Evolutionary conservation across 1,140 invertebrate genomes (phyloP).

Genomic region (Drosophila quadrilineata): DNA sequence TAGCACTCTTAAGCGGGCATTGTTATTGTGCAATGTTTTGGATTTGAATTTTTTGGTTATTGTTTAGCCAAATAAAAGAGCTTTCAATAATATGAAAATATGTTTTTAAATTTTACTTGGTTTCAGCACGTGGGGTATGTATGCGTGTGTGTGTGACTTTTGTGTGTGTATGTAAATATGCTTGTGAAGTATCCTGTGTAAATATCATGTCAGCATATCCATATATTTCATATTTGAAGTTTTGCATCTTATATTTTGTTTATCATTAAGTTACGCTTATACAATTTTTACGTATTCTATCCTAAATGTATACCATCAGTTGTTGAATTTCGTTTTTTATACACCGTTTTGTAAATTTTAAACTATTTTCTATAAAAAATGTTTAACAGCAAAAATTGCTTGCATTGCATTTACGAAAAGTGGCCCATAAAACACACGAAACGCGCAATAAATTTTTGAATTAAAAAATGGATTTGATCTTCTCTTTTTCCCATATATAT

Average conservation of each 20-base stretch:
- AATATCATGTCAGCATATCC: slow-evolving; percentile 35
- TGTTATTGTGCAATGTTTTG: slow-evolving; percentile 52
- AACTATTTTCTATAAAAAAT: slow-evolving; percentile 62
- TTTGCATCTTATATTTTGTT: slow-evolving; percentile 63
- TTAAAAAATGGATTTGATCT: slow-evolving; percentile 57
- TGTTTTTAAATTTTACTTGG: slow-evolving; percentile 51
- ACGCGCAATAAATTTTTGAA: slow-evolving; percentile 44
- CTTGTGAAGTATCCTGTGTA: slow-evolving; percentile 36
- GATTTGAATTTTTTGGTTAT: slow-evolving; percentile 22
- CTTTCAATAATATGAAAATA: slow-evolving; percentile 64
- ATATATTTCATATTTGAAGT: slow-evolving; percentile 21
- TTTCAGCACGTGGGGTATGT: slow-evolving; percentile 33
- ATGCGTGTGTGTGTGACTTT: slow-evolving; percentile 14
- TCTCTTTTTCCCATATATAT: too few species aligned
- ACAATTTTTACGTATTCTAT: slow-evolving; percentile 77
- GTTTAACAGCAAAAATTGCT: slow-evolving; percentile 63
- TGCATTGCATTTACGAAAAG: slow-evolving; percentile 49
- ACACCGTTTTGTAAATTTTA: slow-evolving; percentile 62
- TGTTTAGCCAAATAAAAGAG: slow-evolving; percentile 35
- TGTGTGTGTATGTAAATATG: slow-evolving; percentile 27
- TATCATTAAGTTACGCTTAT: slow-evolving; percentile 76
- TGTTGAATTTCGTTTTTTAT: slow-evolving; percentile 34
- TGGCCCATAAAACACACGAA: slow-evolving; percentile 54
- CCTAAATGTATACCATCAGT: slow-evolving; percentile 73
- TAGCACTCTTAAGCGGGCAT: slow-evolving; percentile 30